Base-by-base conservation (phyloP, 2,888 invertebrate species). In the Artemia sinica region DNA sequence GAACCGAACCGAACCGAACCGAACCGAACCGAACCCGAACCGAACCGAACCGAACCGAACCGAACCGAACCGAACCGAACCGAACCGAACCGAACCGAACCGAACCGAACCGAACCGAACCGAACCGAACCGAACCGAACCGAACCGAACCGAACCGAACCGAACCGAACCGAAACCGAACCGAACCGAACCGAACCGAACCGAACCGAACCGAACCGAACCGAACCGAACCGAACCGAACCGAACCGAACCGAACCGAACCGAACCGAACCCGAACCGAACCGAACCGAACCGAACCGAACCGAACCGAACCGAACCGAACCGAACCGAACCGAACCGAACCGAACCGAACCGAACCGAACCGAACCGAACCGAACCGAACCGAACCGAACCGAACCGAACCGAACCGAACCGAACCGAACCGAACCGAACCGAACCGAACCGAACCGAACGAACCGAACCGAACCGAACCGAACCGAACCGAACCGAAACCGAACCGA, bases 101-200 rank as follows among this genome's bases (percentile, higher is more conserved):
- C 70, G 65, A 69, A 69, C 70, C 70, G 65, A 69, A 70, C 69
- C 66, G 49, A 70, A 52, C 70, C 70, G 65, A 70, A 58, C 70
- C 65, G 65, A 70, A 66, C 69, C 66, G 67, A 70, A 51, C 70
- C 70, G 70, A 70, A 58, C 70, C 69, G 65, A 70, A 70, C 69
- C 70, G 70, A 70, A 70, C 69, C 69, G 11, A 69, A 70, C 70
- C 70, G 65, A 69, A 58, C 70, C 70, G n/a, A 69, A 69, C 70
- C 70, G 65, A n/a, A n/a, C n/a, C n/a, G n/a, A n/a, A n/a, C n/a
- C n/a, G n/a, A n/a, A n/a, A n/a, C n/a, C n/a, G n/a, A 69, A 69
- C 70, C 70, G 65, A 69, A 70, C 69, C 66, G 49, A 70, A 52
- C 70, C 69, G 58, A 69, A 70, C 70, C 69, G 28, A 69, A 69